Conservation (phyloP, 2,888 invertebrate species). For the Drosophila diplacantha region DNA sequence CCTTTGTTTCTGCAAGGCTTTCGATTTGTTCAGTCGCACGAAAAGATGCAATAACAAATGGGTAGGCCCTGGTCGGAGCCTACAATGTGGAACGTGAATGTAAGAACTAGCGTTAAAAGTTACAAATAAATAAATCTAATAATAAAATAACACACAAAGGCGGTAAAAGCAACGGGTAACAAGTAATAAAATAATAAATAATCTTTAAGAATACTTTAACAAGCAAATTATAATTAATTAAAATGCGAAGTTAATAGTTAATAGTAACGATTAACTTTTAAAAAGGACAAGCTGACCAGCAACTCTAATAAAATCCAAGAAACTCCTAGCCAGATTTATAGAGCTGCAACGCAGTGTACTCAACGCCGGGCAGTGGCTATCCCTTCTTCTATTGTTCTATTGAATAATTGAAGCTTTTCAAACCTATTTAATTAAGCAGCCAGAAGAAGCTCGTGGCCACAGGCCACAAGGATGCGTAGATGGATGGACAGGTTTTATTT, state of each 20-base stretch:
- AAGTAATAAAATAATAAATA: no score
- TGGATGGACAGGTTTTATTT: conserved; percentile 23
- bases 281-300: neutral
- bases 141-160: no score
- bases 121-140: no score
- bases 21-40: conserved; percentile 38
- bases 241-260: no score
- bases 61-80: neutral
- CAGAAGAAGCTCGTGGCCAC: neutral
- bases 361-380: neutral
- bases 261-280: neutral
- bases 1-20: conserved; percentile 32
- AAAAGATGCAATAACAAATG: conserved; percentile 50
- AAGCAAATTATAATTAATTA: neutral
- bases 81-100: conserved; percentile 2
- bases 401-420: conserved; percentile 54
- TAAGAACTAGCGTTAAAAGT: neutral
- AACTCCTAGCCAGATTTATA: neutral
- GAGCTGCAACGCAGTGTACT: conserved; percentile 1
- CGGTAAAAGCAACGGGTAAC: no score
- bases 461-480: conserved; percentile 19
- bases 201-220: neutral
- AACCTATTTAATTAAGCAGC: conserved; percentile 50
- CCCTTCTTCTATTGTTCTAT: conserved; percentile 33
- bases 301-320: neutral